Conservation (phyloP, 1,140 invertebrate genomes). For the Drosophila bifasciata region DNA sequence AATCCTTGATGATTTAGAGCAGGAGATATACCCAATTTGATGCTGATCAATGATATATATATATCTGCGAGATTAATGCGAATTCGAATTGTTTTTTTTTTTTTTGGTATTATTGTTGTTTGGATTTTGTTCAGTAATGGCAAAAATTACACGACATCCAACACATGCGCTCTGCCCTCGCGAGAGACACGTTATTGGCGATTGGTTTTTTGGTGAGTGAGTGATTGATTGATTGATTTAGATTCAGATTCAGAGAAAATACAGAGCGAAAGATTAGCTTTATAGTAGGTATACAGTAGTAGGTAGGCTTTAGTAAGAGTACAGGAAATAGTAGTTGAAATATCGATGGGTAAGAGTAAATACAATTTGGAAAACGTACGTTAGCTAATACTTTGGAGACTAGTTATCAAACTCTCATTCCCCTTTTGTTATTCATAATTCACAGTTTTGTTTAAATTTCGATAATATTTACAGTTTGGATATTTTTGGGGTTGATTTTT, state of each 20-base stretch:
- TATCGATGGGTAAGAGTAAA: constrained; percentile 42
- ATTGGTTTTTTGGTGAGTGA: constrained; percentile 63
- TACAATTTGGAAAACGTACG: constrained; percentile 72
- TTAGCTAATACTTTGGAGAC: constrained; percentile 46
- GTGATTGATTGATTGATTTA: constrained; percentile 47
- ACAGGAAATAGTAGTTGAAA: constrained; percentile 39
- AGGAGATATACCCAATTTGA: constrained; percentile 52
- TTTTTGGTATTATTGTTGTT: constrained; percentile 60
- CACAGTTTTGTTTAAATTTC: constrained; percentile 66
- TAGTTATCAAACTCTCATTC: constrained; percentile 38
- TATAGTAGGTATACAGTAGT: constrained; percentile 9
- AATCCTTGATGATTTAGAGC: constrained; percentile 72
- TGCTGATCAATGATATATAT: constrained; percentile 47
- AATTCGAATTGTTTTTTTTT: constrained; percentile 52
- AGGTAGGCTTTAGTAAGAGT: constrained; percentile 34
- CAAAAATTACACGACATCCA: constrained; percentile 83
- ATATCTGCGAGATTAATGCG: constrained; percentile 47
- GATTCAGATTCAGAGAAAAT: constrained; percentile 38
- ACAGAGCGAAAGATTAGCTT: constrained; percentile 53
- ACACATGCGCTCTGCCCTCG: constrained; percentile 84
- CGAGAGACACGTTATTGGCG: constrained; percentile 80
- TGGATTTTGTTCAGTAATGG: constrained; percentile 60
- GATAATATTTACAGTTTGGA: constrained; percentile 74
- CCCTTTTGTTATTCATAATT: constrained; percentile 70
- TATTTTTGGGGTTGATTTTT: constrained; percentile 21